phyloP scores from a whole-genome alignment of 2,113 vertebrate species.

The Oncorhynchus nerka region DNA sequence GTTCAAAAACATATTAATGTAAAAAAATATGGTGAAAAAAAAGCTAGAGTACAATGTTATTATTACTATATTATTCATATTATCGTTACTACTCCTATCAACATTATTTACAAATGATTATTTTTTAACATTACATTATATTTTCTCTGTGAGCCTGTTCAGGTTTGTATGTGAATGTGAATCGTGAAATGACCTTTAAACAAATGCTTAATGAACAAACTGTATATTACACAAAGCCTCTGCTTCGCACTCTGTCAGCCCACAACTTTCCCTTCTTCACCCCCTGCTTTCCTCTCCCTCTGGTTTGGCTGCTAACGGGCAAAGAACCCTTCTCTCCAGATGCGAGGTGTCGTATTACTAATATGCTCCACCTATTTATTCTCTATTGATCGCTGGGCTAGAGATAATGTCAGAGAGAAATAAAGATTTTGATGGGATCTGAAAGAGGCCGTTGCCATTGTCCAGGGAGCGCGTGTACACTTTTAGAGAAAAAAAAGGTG shows the following conservation, averaged over 20 bases:
- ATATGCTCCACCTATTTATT: conserved; percentile 10
- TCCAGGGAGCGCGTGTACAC: too few species aligned
- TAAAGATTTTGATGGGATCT: conserved; percentile 25
- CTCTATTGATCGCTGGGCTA: conserved; percentile 41
- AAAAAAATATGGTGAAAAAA: conserved; percentile 56
- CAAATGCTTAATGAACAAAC: background rate
- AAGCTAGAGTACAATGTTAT: conserved; percentile 43
- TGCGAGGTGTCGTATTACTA: conserved; percentile 47
- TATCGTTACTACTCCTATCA: background rate
- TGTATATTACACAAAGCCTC: background rate
- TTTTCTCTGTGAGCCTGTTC: background rate
- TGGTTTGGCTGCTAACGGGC: background rate
- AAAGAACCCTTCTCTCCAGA: conserved; percentile 2
- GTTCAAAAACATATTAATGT: conserved; percentile 43
- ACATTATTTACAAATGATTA: too few species aligned
- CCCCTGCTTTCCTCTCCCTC: background rate
- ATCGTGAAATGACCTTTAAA: background rate
- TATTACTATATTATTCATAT: conserved; percentile 6
- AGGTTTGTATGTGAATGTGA: background rate
- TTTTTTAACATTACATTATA: background rate
- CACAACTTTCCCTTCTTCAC: background rate
- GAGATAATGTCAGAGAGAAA: conserved; percentile 31
- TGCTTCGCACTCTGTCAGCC: background rate
- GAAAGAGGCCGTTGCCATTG: background rate
- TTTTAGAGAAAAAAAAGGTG: too few species aligned